Conservation (phyloP, 2,888 invertebrate genomes). For the Eilema depressum region DNA sequence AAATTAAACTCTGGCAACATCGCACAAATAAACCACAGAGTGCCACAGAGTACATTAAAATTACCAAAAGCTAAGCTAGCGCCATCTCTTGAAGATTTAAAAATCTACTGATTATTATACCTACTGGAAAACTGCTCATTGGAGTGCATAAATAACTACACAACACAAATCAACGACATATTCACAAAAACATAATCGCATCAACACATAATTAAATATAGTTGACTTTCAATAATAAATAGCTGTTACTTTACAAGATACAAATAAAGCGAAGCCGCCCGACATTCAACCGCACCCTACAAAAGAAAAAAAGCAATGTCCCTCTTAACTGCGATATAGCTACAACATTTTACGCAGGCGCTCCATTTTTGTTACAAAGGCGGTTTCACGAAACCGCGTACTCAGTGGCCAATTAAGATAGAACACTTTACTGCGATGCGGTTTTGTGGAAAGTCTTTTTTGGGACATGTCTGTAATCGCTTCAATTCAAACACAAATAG, state of each 20-base stretch:
- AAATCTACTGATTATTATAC: no score
- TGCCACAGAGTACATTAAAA: no score
- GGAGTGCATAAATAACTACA: no score
- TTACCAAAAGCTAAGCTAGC: no score
- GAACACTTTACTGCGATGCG: constrained; percentile 13
- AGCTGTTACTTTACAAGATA: neutral
- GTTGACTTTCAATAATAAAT: neutral
- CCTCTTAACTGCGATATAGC: constrained; percentile 40
- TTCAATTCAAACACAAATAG: neutral
- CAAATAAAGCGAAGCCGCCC: neutral
- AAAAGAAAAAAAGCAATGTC: constrained; percentile 25
- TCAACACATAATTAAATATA: neutral
- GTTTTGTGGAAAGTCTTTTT: constrained; percentile 5
- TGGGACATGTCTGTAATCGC: neutral
- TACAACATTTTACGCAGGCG: constrained; percentile 46
- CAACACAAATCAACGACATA: no score
- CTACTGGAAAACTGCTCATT: no score
- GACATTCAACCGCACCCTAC: neutral
- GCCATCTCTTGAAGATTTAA: no score
- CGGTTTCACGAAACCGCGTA: constrained; percentile 19
- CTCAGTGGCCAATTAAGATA: constrained; percentile 28
- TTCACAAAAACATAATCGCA: neutral
- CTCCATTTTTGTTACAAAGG: constrained; percentile 27
- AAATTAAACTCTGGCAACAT: no score
- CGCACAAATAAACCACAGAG: no score